Percentiles rank a stretch among this genome's conserved stretches.
Evolutionary conservation across 1,140 invertebrate species (phyloP).

Genomic region (Achatina immaculata): DNA sequence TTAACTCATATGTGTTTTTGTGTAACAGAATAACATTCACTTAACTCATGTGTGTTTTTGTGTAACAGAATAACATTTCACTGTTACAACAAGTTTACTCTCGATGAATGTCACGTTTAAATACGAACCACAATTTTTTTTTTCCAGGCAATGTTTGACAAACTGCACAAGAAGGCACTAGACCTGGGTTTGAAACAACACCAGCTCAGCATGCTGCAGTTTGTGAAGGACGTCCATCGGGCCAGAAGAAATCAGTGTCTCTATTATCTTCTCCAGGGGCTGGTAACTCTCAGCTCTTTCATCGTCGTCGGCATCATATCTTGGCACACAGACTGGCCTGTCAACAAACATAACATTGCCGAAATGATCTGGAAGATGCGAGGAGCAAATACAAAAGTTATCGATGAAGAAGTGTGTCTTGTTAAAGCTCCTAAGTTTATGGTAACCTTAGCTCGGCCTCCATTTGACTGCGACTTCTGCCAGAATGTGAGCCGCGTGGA

Average conservation of each 20-base stretch:
- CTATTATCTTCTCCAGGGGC: background rate
- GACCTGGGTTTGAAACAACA: conserved; percentile 52
- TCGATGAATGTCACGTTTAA: no score
- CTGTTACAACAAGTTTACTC: no score
- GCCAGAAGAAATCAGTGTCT: conserved; percentile 31
- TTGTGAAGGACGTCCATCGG: conserved; percentile 40
- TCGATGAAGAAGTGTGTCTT: conserved; percentile 58
- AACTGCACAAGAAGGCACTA: conserved; percentile 53
- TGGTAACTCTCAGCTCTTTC: conserved; percentile 36
- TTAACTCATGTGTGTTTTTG: no score
- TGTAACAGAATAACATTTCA: no score
- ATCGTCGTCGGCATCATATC: conserved; percentile 36
- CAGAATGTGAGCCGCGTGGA: conserved; percentile 75
- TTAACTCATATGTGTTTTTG: no score
- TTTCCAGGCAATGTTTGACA: conserved; percentile 49
- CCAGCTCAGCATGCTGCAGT: conserved; percentile 50
- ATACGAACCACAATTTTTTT: no score
- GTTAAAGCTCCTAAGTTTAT: conserved; percentile 75
- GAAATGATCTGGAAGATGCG: conserved; percentile 44
- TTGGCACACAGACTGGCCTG: conserved; percentile 57
- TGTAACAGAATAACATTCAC: no score
- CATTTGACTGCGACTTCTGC: conserved; percentile 85
- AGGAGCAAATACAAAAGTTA: conserved; percentile 37
- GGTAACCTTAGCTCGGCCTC: conserved; percentile 80
- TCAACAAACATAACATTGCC: conserved; percentile 47